phyloP scores from a whole-genome alignment of 1,140 invertebrate genomes.

The Heliconius congener region DNA sequence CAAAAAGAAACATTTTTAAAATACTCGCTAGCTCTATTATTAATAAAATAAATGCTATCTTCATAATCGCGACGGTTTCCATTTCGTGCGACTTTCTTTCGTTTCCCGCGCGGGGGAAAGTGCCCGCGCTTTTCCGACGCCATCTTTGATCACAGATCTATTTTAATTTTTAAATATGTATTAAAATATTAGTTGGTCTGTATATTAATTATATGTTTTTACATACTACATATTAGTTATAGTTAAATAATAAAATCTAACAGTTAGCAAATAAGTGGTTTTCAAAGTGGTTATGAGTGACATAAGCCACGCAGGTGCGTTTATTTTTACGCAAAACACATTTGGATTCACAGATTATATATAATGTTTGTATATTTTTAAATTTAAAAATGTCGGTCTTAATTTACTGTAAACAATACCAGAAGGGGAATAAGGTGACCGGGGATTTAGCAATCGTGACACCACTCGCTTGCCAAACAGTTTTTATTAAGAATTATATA shows the following conservation, averaged over 20 bases:
- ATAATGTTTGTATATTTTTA: constrained; percentile 27
- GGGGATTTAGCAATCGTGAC: constrained; percentile 34
- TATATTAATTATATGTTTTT: neutral
- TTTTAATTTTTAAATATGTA: neutral
- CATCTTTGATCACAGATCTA: constrained; percentile 56
- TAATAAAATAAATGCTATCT: constrained; percentile 74
- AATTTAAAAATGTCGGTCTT: constrained; percentile 32
- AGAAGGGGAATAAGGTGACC: constrained; percentile 31
- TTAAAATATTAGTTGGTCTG: neutral
- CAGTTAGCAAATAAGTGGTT: neutral
- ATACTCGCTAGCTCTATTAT: constrained; percentile 44
- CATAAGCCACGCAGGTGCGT: constrained; percentile 30
- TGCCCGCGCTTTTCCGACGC: constrained; percentile 77
- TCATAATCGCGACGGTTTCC: constrained; percentile 72
- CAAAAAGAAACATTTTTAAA: neutral
- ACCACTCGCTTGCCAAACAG: constrained; percentile 29
- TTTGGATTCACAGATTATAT: constrained; percentile 21
- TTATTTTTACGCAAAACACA: constrained; percentile 36
- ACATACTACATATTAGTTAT: neutral
- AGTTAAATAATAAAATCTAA: neutral
- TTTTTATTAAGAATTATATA: neutral
- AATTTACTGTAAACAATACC: constrained; percentile 39
- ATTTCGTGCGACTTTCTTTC: constrained; percentile 78
- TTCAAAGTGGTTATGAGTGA: neutral
- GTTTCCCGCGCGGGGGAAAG: constrained; percentile 77